These are phyloP conservation scores for Epinephelus coioides DNA, from an alignment of 2,797 vertebrate genomes.

Conservation along the genomic window DNA sequence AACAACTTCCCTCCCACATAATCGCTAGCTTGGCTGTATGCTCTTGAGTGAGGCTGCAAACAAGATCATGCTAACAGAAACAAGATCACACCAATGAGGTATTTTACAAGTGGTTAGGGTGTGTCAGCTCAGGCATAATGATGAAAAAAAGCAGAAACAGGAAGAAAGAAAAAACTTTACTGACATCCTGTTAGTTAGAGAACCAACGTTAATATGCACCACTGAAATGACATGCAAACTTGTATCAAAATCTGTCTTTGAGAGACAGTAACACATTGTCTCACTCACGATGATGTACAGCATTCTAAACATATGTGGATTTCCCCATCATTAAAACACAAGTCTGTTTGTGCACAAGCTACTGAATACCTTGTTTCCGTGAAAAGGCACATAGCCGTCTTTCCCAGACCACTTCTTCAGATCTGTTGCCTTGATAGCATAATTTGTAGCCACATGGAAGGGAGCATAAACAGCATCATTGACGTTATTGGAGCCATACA, in stretches of 20 bases:
- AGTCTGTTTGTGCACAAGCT: not conserved
- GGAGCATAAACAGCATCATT: constrained; percentile 82
- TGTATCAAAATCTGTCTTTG: not conserved
- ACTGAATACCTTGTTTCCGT: constrained; percentile 91
- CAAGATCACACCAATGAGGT: too few relatives aligned
- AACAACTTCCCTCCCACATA: too few relatives aligned
- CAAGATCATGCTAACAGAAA: not conserved
- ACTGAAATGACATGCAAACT: not conserved
- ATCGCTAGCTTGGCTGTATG: too few relatives aligned
- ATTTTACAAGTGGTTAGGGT: too few relatives aligned
- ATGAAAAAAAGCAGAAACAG: not conserved
- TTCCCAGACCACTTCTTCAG: constrained; percentile 92
- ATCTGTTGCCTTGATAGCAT: constrained; percentile 77
- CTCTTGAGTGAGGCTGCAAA: not conserved
- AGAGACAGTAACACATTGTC: not conserved
- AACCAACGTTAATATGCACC: not conserved
- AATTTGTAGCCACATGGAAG: constrained; percentile 72
- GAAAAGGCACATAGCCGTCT: constrained; percentile 88
- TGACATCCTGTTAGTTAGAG: not conserved
- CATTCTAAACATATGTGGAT: not conserved
- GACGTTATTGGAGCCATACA: constrained; percentile 92
- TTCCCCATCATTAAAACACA: not conserved
- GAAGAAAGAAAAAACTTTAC: not conserved
- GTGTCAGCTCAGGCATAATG: not conserved
- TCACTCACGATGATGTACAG: not conserved